These are phyloP conservation scores for Pseudolycoriella hygida DNA, from an alignment of 2,888 invertebrate species.

Conservation along the genomic window DNA sequence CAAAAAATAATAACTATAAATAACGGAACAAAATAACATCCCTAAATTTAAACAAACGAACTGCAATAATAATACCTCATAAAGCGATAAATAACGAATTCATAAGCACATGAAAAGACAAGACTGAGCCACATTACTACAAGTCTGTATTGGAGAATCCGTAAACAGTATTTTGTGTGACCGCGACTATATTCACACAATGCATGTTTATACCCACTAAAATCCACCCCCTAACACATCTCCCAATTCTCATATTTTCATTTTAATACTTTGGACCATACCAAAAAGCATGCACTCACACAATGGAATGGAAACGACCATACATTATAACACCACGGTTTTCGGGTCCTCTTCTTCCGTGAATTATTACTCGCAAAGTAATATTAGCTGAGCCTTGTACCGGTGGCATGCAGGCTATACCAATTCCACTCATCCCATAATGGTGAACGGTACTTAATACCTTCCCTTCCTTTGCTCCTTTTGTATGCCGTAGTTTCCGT, in stretches of 20 bases:
- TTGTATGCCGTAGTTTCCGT: background rate
- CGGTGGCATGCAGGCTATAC: background rate
- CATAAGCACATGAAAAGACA: constrained; percentile 4
- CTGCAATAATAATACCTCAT: constrained; percentile 1
- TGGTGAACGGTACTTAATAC: no score
- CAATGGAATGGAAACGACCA: no score
- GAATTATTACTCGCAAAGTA: background rate
- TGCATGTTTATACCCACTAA: background rate
- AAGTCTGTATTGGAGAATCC: constrained; percentile 1
- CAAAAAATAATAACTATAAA: no score
- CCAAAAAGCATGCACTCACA: background rate
- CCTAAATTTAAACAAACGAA: background rate
- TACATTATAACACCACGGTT: background rate
- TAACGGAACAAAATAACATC: no score
- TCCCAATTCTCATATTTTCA: constrained; percentile 1
- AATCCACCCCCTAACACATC: background rate
- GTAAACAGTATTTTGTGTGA: constrained; percentile 4
- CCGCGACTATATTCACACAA: constrained; percentile 3
- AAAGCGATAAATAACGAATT: background rate
- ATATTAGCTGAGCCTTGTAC: constrained; percentile 1
- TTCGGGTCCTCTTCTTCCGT: background rate
- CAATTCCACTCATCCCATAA: background rate
- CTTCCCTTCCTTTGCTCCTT: background rate
- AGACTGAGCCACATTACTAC: constrained; percentile 2
- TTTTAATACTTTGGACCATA: background rate